Evolutionary conservation across 2,113 vertebrate genomes (phyloP), one percentile per base, ranked within the genome.

Genomic region (Amazona vittata): DNA sequence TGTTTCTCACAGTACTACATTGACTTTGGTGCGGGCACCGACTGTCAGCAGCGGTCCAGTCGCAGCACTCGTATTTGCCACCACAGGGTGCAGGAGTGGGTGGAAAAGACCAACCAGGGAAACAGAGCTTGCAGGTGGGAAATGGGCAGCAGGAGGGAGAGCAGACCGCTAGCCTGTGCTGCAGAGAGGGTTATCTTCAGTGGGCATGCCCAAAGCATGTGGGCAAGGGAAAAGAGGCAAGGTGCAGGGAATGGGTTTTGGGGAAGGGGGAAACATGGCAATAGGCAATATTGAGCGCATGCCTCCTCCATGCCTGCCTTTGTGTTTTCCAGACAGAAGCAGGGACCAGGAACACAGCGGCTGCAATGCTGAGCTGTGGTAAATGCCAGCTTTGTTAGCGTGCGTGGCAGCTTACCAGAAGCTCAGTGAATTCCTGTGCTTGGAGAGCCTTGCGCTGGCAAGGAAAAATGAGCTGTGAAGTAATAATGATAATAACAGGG

Each of bases 401-500:
- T 43, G 53, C 2, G 10, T 80, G 92, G 92, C 90, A 59, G 63
- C 59, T 59, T 86, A 87, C 92, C 87, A 95, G 71, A 41, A 93
- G 59, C 85, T 80, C 19, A 3, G 78, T 0, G 0, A 80, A 86
- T 79, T 94, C 90, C 92, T 90, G 87, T 0, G 0, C 70, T 85
- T 70, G 85, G 87, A 94, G 73, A 96, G 71, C 71, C 78, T 87
- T 0, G 2, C 0, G 1, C 64, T 50, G 43, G 71, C 71, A 85
- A 95, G 83, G 55, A 97, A 94, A 97, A 93, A 96, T 78, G 96
- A 97, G 64, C 93, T 89, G 88, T 80, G 88, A 96, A 92, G 76
- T 88, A 93, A 86, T 92, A 95, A 90, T 71, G 82, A 39, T 85
- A 91, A 91, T 89, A 95, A 90, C 93, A 94, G 90, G 55, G 67